A percentile compares a stretch with the other conserved stretches of the same genome.
phyloP scores from a whole-genome alignment of 1,140 invertebrate species.

The Drosophila baimaii region DNA sequence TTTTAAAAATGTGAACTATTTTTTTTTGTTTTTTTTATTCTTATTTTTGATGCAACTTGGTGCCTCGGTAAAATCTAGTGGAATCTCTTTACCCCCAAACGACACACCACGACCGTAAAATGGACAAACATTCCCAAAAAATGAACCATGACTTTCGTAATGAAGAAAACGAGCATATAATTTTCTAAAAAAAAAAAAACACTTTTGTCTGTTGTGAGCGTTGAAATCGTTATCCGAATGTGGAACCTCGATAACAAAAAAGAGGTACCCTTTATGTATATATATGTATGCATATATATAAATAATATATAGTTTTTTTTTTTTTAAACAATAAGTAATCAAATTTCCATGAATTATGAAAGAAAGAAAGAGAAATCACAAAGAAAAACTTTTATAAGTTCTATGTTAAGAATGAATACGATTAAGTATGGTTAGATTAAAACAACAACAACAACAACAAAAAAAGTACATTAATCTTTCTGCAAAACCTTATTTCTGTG shows the following conservation, averaged over 20 bases:
- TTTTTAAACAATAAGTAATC: conserved; percentile 71
- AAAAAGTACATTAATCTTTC: conserved; percentile 62
- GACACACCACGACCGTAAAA: background rate
- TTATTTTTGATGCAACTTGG: conserved; percentile 1
- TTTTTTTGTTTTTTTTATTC: background rate
- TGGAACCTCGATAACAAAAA: conserved; percentile 23
- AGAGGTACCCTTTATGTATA: conserved; percentile 50
- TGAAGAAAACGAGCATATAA: background rate
- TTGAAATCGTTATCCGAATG: conserved; percentile 14
- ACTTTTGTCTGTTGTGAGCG: conserved; percentile 3
- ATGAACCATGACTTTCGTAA: conserved; percentile 5
- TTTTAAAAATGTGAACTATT: background rate
- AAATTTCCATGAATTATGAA: conserved; percentile 82
- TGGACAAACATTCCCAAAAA: conserved; percentile 14
- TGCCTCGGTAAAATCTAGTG: conserved; percentile 5
- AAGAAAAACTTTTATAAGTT: conserved; percentile 81
- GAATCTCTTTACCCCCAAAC: conserved; percentile 6
- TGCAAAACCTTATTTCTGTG: conserved; percentile 74
- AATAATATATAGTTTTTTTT: conserved; percentile 68
- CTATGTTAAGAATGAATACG: conserved; percentile 66
- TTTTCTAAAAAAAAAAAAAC: too few species aligned
- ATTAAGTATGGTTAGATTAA: conserved; percentile 77
- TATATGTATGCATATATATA: conserved; percentile 64
- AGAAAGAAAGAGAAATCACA: conserved; percentile 78
- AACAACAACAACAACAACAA: conserved; percentile 47